Percentiles rank a stretch among this genome's conserved stretches.
These are phyloP conservation scores for Imbricaverruca yamaguchii DNA, from an alignment of 2,888 invertebrate species.

Conservation along the genomic window DNA sequence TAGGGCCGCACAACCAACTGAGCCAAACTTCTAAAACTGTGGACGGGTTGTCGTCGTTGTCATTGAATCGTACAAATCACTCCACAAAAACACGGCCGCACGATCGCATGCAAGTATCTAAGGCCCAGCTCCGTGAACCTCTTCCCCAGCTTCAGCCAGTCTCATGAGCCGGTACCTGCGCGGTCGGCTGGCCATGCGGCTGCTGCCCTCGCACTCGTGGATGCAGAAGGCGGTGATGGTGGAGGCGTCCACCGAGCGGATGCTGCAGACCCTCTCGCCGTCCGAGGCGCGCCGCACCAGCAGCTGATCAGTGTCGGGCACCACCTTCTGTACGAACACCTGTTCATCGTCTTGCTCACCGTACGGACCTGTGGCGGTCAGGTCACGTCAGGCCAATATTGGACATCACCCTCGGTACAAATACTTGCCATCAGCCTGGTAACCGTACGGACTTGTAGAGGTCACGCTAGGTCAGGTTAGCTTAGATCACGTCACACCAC, in stretches of 20 bases:
- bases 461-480: conserved; percentile 38
- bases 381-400: conserved; percentile 65
- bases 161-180: conserved; percentile 49
- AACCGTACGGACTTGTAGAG: conserved; percentile 67
- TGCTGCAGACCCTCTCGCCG: conserved; percentile 89
- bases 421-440: conserved; percentile 66
- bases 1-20: too few species aligned
- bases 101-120: too few species aligned
- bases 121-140: too few species aligned
- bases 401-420: conserved; percentile 82
- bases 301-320: conserved; percentile 90
- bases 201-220: conserved; percentile 94
- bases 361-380: conserved; percentile 54
- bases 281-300: conserved; percentile 91
- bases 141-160: too few species aligned
- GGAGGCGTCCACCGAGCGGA: conserved; percentile 87
- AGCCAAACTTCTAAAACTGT: too few species aligned
- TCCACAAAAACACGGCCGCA: too few species aligned
- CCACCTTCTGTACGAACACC: conserved; percentile 95
- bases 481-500: too few species aligned
- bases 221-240: conserved; percentile 92
- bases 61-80: too few species aligned
- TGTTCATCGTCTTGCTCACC: conserved; percentile 98
- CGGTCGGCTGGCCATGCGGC: conserved; percentile 81
- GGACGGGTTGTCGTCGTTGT: too few species aligned